Base-by-base conservation (phyloP, 2,113 vertebrate species). In the Cygnus buccinator region DNA sequence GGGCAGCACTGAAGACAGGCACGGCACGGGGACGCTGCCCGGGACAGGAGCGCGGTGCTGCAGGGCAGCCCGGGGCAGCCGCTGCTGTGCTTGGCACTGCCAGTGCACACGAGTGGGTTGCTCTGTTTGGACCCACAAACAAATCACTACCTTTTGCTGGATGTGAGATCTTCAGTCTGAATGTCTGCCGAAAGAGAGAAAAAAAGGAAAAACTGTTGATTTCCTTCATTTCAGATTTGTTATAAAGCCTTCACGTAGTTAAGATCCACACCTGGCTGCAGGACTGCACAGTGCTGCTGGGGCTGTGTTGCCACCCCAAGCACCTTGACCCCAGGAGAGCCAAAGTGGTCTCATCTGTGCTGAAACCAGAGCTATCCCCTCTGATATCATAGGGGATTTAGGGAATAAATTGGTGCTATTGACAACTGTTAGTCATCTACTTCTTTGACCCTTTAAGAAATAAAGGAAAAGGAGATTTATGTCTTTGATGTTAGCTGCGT, bases 241-340 rank as follows among this genome's bases (percentile, higher is more conserved):
- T 39, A 10, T 18, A 39, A 39, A 39, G 61, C 61, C 39, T 37
- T 26, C 61, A 41, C 18, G 3, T 16, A 28, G 61, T 12, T 28
- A 13, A 17, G 11, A 28, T 41, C 37, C 29, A 26, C 12, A 52
- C 50, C 50, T 25, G 23, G 50, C 50, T 9, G 26, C 39, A 19
- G 23, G 50, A 7, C 39, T 9, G 62, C 11, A 8, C 28, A 18
- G 37, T 29, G 37, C 37, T 41, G 23, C 16, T 2, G 39, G 21
- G 31, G 12, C 8, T 6, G 11, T 28, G 3, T n/a, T 46, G 46
- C 10, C 8, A 63, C 35, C 4, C 26, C 48, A 0, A 0, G 5
- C 25, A 5, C 35, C 46, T 4, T 2, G 0, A 6, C 48, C 12
- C 68, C 28, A 2, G 55, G 8, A 26, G 29, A 37, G 50, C 35